A percentile compares a stretch with the other conserved stretches of the same genome.
Evolutionary conservation across 1,140 invertebrate species (phyloP).

Genomic region (Hesperophylax magnus): DNA sequence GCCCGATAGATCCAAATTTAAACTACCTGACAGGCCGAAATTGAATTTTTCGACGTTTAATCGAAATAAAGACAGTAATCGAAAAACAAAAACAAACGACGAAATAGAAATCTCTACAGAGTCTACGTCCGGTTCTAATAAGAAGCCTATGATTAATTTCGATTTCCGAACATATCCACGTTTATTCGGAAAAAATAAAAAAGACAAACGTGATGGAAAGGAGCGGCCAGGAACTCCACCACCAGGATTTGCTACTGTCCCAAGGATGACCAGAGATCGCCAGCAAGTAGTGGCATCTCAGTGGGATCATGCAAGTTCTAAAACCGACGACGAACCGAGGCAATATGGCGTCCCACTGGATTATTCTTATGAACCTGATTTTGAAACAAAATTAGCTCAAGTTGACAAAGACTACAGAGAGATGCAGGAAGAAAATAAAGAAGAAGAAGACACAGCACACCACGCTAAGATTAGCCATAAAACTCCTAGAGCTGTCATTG

Average conservation of each 20-base stretch:
- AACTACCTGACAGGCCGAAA: slow-evolving; percentile 74
- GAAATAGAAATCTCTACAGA: slow-evolving; percentile 60
- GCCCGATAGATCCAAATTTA: slow-evolving; percentile 74
- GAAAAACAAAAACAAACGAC: slow-evolving; percentile 32
- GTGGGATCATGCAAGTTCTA: slow-evolving; percentile 49
- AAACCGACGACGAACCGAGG: slow-evolving; percentile 47
- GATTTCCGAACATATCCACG: slow-evolving; percentile 83
- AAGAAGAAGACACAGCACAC: neutral
- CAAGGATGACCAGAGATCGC: slow-evolving; percentile 61
- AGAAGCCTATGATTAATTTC: slow-evolving; percentile 72
- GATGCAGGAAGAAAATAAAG: slow-evolving; percentile 53
- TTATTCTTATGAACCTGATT: slow-evolving; percentile 45
- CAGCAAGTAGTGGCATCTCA: slow-evolving; percentile 45
- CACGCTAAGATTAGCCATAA: slow-evolving; percentile 57
- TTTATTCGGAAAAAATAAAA: slow-evolving; percentile 78
- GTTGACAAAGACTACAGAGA: slow-evolving; percentile 54
- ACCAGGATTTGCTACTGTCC: slow-evolving; percentile 63
- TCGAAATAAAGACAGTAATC: slow-evolving; percentile 60
- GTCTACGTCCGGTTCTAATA: slow-evolving; percentile 51
- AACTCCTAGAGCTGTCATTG: slow-evolving; percentile 43
- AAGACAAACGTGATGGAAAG: slow-evolving; percentile 66
- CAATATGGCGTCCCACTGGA: slow-evolving; percentile 44
- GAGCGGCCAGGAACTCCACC: slow-evolving; percentile 69
- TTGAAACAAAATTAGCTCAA: slow-evolving; percentile 52
- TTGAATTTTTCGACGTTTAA: slow-evolving; percentile 68